These are phyloP conservation scores for Gavialis gangeticus DNA, from an alignment of 2,113 vertebrate species.

Conservation along the genomic window DNA sequence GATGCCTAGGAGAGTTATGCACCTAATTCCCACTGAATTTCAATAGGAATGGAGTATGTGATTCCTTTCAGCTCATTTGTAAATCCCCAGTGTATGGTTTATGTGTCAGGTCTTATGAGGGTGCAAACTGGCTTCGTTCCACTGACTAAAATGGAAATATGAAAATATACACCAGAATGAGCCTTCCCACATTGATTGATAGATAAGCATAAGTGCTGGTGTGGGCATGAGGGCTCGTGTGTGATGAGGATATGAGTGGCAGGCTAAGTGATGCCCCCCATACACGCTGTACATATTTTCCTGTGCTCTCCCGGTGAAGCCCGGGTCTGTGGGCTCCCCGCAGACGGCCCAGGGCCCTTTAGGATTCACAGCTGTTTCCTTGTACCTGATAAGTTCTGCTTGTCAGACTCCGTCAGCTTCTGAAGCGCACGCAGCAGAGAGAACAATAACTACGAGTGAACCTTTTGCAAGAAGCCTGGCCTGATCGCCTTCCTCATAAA, in stretches of 20 bases:
- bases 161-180: neutral
- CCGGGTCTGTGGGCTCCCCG: neutral
- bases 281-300: neutral
- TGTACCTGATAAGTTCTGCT: conserved; percentile 29
- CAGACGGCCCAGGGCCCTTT: neutral
- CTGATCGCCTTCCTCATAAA: neutral
- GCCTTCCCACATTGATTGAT: neutral
- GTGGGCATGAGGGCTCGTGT: neutral
- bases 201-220: neutral
- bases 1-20: conserved; percentile 49
- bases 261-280: neutral
- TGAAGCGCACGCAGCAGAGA: neutral
- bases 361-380: conserved; percentile 62
- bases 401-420: conserved; percentile 65
- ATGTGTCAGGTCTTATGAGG: conserved; percentile 52
- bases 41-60: neutral
- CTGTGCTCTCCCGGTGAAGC: neutral
- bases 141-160: neutral
- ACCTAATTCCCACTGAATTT: conserved; percentile 13
- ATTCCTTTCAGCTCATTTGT: neutral
- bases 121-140: conserved; percentile 51
- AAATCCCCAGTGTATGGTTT: conserved; percentile 3
- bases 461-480: neutral
- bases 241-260: neutral
- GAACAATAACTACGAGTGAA: neutral